A percentile compares a stretch with the other conserved stretches of the same genome.
phyloP scores from a whole-genome alignment of 1,140 invertebrate species.

The Patella vulgata region DNA sequence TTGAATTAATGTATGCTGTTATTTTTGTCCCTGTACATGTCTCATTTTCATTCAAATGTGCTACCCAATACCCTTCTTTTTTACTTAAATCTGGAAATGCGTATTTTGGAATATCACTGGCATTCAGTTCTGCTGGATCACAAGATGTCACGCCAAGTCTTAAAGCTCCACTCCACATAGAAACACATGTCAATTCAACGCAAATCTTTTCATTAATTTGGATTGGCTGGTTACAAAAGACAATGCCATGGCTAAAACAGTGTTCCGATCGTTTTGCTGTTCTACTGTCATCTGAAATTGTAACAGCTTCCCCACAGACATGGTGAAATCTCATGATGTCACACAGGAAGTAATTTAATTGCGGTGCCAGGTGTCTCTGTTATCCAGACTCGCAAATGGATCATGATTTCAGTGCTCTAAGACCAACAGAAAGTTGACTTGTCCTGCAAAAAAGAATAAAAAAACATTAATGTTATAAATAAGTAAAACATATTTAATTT shows the following conservation, averaged over 20 bases:
- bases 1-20: slow-evolving; percentile 58
- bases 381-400: too few species aligned
- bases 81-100: slow-evolving; percentile 59
- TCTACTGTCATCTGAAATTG: slow-evolving; percentile 41
- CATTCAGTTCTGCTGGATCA: slow-evolving; percentile 52
- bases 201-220: slow-evolving; percentile 55
- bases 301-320: slow-evolving; percentile 51
- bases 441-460: too few species aligned
- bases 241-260: slow-evolving; percentile 64
- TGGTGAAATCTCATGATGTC: slow-evolving; percentile 56
- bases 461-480: too few species aligned
- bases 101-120: slow-evolving; percentile 56
- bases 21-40: slow-evolving; percentile 47
- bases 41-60: slow-evolving; percentile 56
- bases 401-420: too few species aligned
- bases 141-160: slow-evolving; percentile 62
- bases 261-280: slow-evolving; percentile 47
- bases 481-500: too few species aligned
- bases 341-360: too few species aligned
- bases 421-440: too few species aligned
- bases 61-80: slow-evolving; percentile 63
- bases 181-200: slow-evolving; percentile 49
- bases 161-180: slow-evolving; percentile 65
- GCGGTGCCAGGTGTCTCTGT: too few species aligned
- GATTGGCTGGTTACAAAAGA: slow-evolving; percentile 63